Evolutionary conservation across 2,113 vertebrate genomes (phyloP).

Genomic region (Columba livia): DNA sequence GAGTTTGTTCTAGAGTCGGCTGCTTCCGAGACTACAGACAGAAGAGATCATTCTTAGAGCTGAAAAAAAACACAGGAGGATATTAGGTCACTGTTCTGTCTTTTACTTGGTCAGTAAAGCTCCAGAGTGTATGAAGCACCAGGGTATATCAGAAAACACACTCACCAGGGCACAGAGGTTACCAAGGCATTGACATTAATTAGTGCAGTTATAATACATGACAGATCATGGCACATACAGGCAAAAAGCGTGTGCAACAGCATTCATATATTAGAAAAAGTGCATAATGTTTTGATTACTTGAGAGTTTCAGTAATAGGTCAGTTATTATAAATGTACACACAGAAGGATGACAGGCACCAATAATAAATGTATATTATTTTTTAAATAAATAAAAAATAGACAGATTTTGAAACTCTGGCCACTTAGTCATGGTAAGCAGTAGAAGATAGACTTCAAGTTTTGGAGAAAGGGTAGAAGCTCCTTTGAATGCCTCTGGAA

Average conservation of each 20-base stretch:
- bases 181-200: not conserved
- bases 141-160: not conserved
- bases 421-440: not conserved
- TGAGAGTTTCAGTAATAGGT: not conserved
- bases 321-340: not conserved
- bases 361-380: accelerated
- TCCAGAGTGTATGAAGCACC: not conserved
- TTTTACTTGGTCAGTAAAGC: not conserved
- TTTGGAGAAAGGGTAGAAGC: not conserved
- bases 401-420: not conserved
- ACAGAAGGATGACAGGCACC: not conserved
- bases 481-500: not conserved
- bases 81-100: not conserved
- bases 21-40: not conserved
- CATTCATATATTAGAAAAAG: not conserved
- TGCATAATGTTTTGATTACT: not conserved
- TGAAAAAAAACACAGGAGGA: not conserved
- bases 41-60: not conserved
- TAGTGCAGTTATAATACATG: not conserved
- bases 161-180: not conserved
- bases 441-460: not conserved
- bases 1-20: not conserved
- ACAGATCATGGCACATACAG: accelerated
- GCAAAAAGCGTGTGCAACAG: not conserved
- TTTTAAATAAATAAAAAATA: not conserved